Evolutionary conservation across 2,113 vertebrate genomes (phyloP).

Genomic region (Clupea harengus): DNA sequence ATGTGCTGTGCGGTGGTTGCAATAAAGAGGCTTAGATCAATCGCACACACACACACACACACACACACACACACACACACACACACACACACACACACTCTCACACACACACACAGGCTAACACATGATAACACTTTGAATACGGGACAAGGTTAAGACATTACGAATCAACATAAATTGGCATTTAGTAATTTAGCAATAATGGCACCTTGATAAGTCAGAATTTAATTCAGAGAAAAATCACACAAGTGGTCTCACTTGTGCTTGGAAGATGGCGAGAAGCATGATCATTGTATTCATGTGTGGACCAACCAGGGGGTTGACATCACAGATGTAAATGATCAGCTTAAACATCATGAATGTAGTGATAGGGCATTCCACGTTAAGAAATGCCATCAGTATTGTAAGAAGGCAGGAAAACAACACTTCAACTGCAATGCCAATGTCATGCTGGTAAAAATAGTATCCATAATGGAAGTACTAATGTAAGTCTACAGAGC

Average conservation of each 20-base stretch:
- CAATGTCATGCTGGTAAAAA: neutral
- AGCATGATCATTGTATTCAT: neutral
- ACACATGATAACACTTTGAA: neutral
- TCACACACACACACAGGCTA: too few species aligned
- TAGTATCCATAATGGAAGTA: neutral
- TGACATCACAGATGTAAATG: neutral
- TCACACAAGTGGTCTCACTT: neutral
- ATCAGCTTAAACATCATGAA: neutral
- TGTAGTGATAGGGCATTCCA: neutral
- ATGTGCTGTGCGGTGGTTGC: neutral
- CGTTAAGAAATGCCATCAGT: neutral
- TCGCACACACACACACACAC: neutral
- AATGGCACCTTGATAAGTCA: neutral
- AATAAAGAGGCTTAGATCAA: neutral
- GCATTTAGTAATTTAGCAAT: neutral
- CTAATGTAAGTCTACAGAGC: neutral
- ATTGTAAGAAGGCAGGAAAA: neutral
- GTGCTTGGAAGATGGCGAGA: neutral
- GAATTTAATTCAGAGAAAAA: neutral
- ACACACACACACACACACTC: neutral
- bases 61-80: neutral
- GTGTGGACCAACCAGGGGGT: neutral
- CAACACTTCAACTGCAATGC: constrained; percentile 2
- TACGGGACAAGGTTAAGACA: neutral
- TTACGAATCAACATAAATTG: neutral